phyloP scores from a whole-genome alignment of 2,113 vertebrate species.

The Microcebus tavaratra region DNA sequence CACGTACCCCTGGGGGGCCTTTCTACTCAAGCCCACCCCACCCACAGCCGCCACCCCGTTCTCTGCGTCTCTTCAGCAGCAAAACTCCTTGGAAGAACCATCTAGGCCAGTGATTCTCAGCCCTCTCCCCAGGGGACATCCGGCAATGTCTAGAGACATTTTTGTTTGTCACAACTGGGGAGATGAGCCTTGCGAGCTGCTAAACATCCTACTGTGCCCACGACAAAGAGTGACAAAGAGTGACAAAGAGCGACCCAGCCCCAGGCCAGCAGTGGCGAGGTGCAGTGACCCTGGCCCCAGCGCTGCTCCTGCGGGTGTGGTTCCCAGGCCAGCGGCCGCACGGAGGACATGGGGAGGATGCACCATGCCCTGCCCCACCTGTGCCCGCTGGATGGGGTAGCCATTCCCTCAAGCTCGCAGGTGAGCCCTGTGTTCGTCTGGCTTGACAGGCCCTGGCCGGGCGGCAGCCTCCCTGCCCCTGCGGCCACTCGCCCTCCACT shows the following conservation, averaged over 20 bases:
- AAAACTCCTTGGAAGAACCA: not conserved
- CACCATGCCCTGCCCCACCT: not conserved
- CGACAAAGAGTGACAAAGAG: no score
- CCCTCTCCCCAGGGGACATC: not conserved
- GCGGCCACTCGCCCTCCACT: not conserved
- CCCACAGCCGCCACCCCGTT: no score
- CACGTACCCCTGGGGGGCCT: not conserved
- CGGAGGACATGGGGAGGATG: not conserved
- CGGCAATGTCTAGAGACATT: not conserved
- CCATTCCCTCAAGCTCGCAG: not conserved
- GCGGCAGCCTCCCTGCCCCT: not conserved
- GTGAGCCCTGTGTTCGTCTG: no score
- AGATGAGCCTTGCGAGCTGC: no score
- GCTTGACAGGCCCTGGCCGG: not conserved
- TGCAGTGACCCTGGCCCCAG: not conserved
- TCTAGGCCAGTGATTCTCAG: not conserved
- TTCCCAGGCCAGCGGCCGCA: not conserved
- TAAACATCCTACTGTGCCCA: not conserved
- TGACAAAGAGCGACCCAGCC: not conserved
- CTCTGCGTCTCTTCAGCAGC: not conserved
- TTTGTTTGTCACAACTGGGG: not conserved
- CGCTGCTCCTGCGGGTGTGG: not conserved
- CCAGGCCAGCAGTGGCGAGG: no score
- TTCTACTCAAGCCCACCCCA: not conserved
- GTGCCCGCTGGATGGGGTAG: not conserved